Evolutionary conservation across 2,113 vertebrate genomes (phyloP).

Genomic region (Tetrao urogallus): DNA sequence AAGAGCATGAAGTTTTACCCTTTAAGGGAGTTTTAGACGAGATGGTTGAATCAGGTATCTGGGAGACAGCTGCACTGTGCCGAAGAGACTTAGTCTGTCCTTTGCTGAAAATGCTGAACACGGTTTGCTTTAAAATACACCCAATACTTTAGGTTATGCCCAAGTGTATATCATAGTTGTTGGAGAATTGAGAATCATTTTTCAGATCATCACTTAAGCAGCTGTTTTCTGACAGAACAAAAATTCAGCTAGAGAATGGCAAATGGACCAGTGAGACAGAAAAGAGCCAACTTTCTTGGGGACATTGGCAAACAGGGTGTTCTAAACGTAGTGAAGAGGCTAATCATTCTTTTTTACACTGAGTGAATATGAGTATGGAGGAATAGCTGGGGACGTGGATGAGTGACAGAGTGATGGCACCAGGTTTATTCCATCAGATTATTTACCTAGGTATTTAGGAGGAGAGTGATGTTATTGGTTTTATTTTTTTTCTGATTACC

Average conservation of each 20-base stretch:
- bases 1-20: neutral
- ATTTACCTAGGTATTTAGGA: neutral
- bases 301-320: neutral
- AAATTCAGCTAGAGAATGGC: neutral
- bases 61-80: neutral
- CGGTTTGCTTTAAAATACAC: neutral
- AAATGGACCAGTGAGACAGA: neutral
- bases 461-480: neutral
- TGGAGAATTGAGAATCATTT: neutral
- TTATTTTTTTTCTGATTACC: neutral
- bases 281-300: neutral
- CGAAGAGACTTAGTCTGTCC: neutral
- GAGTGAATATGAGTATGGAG: neutral
- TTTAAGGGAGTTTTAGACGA: neutral
- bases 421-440: accelerated
- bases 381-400: neutral
- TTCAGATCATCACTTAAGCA: neutral
- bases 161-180: neutral
- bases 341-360: neutral
- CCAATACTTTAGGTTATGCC: neutral
- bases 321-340: neutral
- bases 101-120: neutral
- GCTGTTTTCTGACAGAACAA: neutral
- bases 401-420: neutral
- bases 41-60: neutral